Conservation (phyloP, 2,888 invertebrate species). For the Oscheius sp. region DNA sequence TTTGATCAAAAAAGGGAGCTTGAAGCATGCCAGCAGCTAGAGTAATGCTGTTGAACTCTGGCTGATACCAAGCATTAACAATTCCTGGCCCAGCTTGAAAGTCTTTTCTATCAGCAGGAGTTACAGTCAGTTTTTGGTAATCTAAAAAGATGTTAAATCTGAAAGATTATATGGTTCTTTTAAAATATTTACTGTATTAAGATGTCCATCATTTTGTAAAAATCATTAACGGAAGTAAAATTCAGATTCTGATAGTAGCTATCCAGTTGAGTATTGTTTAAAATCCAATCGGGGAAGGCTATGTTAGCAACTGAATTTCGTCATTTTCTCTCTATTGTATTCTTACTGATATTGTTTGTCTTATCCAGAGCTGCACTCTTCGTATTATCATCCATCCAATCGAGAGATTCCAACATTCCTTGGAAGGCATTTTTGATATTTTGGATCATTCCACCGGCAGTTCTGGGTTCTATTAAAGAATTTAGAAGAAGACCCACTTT, state of each 20-base stretch:
- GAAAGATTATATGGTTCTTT: no score
- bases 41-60: constrained; percentile 66
- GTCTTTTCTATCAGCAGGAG: constrained; percentile 48
- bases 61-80: constrained; percentile 65
- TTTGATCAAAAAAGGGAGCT: constrained; percentile 60
- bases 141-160: constrained; percentile 47
- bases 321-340: constrained; percentile 23
- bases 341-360: constrained; percentile 47
- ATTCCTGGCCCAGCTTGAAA: constrained; percentile 61
- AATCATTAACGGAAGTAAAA: constrained; percentile 38
- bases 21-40: constrained; percentile 65
- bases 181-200: constrained; percentile 34
- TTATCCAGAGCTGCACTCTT: constrained; percentile 53
- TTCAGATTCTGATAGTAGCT: constrained; percentile 40
- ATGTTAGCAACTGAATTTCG: constrained; percentile 53
- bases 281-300: constrained; percentile 60
- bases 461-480: constrained; percentile 12
- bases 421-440: constrained; percentile 56
- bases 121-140: constrained; percentile 42
- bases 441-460: constrained; percentile 45
- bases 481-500: constrained; percentile 16
- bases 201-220: constrained; percentile 47
- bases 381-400: constrained; percentile 52
- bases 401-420: constrained; percentile 60
- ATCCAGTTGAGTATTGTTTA: constrained; percentile 38